Base-by-base conservation (phyloP, 2,113 vertebrate species). In the Madoqua kirkii region DNA sequence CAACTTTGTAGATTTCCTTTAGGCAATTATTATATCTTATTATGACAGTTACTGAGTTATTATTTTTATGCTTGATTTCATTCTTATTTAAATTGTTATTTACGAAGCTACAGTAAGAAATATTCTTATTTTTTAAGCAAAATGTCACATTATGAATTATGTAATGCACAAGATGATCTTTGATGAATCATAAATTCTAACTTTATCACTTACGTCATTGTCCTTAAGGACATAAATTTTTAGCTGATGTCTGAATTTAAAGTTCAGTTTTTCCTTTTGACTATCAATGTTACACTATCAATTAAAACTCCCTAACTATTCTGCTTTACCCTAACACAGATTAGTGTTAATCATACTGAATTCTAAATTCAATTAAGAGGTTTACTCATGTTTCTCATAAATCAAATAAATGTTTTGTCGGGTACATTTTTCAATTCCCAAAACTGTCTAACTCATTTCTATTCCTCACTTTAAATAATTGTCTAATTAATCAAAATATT, bases 161-260 rank as follows among this genome's bases (percentile, higher is more conserved):
- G n/a, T 94, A 98, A 96, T 1, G 0, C 83, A 93, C 15, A 89
- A 93, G 60, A 76, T 81, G 78, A 93, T 92, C 71, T 95, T 97
- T 0, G 23, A 36, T 97, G 96, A 98, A 82, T 96, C 98, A 95
- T 52, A 95, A n/a, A 45, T 90, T 94, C 91, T 97, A 97, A 98
- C 10, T 97, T 97, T 96, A 82, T 95, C 92, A 45, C 92, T 97
- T 97, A 87, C 0, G 0, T 96, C 92, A 97, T 40, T 90, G 89
- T 83, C 74, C 84, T 95, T 85, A 94, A 92, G 79, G 71, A 84
- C 17, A n/a, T 33, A 40, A 97, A 3, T 87, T 96, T 96, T 96
- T 91, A 93, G 95, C 33, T 57, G n/a, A 96, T 84, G 64, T 89
- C 89, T 96, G 27, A 74, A 95, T 82, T 62, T 87, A 76, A 97